Conservation (phyloP, 2,113 vertebrate genomes). For the Herpetotheres cachinnans region DNA sequence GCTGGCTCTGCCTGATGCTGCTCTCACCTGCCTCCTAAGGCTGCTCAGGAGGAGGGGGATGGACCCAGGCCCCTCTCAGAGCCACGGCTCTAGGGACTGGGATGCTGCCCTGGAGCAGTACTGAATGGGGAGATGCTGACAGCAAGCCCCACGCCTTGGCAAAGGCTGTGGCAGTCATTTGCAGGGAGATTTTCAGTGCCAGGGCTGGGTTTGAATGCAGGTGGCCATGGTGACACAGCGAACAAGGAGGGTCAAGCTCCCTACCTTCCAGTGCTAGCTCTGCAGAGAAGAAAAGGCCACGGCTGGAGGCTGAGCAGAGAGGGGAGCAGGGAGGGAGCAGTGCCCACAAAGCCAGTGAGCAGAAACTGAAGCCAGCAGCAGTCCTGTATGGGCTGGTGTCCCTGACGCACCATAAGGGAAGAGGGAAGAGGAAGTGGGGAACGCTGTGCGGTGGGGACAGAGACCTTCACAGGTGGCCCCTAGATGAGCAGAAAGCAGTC, state of each 20-base stretch:
- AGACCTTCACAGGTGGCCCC: neutral
- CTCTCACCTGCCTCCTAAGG: neutral
- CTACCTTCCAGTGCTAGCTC: neutral
- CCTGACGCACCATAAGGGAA: neutral
- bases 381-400: neutral
- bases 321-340: neutral
- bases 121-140: neutral
- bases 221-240: rapidly evolving
- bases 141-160: neutral
- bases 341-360: rapidly evolving
- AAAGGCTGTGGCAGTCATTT: neutral
- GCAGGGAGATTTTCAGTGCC: neutral
- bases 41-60: neutral
- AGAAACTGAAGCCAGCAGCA: neutral
- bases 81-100: neutral
- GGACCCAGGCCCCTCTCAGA: neutral
- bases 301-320: neutral
- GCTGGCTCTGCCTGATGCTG: neutral
- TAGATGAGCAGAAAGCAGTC: neutral
- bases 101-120: neutral
- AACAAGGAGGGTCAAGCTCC: neutral
- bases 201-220: neutral
- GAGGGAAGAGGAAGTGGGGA: neutral
- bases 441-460: rapidly evolving
- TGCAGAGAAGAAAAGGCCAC: neutral